These are phyloP conservation scores for Entelurus aequoreus DNA, from an alignment of 2,113 vertebrate genomes.

Conservation along the genomic window DNA sequence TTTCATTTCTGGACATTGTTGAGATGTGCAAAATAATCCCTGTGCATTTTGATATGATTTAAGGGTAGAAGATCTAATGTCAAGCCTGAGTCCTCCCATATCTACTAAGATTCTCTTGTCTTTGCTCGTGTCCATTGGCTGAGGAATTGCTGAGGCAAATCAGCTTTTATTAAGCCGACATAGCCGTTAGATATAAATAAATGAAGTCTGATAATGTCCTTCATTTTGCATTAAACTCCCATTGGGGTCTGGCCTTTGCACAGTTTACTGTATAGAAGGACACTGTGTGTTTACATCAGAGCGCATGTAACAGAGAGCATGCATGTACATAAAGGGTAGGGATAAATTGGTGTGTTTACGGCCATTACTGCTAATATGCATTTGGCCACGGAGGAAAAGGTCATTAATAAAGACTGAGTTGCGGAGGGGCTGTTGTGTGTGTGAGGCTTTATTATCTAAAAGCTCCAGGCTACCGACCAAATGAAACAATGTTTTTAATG, in stretches of 20 bases:
- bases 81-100: constrained; percentile 43
- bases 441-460: constrained; percentile 38
- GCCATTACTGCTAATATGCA: constrained; percentile 31
- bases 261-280: constrained; percentile 37
- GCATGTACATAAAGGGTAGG: constrained; percentile 7
- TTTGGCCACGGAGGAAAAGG: constrained; percentile 32
- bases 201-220: constrained; percentile 56
- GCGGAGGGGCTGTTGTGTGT: constrained; percentile 10
- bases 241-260: constrained; percentile 41
- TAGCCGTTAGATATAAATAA: constrained; percentile 55
- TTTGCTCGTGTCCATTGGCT: constrained; percentile 37
- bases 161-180: constrained; percentile 45
- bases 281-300: constrained; percentile 4
- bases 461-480: constrained; percentile 42
- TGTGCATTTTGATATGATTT: constrained; percentile 45
- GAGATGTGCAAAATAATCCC: constrained; percentile 38
- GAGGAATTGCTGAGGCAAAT: constrained; percentile 37
- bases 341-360: constrained; percentile 20
- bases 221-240: constrained; percentile 39
- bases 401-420: constrained; percentile 50
- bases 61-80: constrained; percentile 52
- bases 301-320: neutral
- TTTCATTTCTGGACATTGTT: constrained; percentile 40
- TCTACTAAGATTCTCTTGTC: constrained; percentile 24
- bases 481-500: constrained; percentile 56